Conservation (phyloP, 2,888 invertebrate genomes). For the Diaphora mendica region DNA sequence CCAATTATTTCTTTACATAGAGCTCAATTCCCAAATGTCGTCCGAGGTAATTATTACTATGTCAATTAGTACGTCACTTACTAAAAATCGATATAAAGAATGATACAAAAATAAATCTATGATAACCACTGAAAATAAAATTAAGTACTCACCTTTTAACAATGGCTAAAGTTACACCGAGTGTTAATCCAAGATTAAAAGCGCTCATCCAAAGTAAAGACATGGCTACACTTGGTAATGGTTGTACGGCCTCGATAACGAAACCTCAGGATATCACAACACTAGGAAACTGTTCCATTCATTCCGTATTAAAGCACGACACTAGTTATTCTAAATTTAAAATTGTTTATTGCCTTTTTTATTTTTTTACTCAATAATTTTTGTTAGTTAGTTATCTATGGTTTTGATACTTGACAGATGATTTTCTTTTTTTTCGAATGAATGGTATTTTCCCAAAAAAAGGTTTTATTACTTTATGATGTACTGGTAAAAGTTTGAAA, state of each 20-base stretch:
- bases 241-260: slow-evolving; percentile 38
- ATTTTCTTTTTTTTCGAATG: slow-evolving; percentile 9
- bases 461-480: background rate
- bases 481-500: slow-evolving; percentile 26
- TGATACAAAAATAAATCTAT: background rate
- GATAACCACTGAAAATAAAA: background rate
- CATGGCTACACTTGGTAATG: slow-evolving; percentile 73
- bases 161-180: slow-evolving; percentile 88
- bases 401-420: background rate
- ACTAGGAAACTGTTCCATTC: slow-evolving; percentile 31
- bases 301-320: slow-evolving; percentile 30
- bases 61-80: background rate
- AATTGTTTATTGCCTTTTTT: background rate
- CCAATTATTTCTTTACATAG: background rate
- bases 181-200: slow-evolving; percentile 88
- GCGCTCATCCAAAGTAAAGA: slow-evolving; percentile 88
- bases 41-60: background rate
- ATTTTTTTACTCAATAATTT: background rate
- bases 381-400: background rate
- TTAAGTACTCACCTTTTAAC: slow-evolving; percentile 84
- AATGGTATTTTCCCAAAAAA: background rate
- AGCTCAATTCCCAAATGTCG: slow-evolving; percentile 10
- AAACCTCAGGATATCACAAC: slow-evolving; percentile 27
- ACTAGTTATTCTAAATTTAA: slow-evolving; percentile 12
- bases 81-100: background rate